Percentiles rank a stretch among this genome's conserved stretches.
These are phyloP conservation scores for Tachysurus vachellii DNA, from an alignment of 2,113 vertebrate species.

Conservation along the genomic window DNA sequence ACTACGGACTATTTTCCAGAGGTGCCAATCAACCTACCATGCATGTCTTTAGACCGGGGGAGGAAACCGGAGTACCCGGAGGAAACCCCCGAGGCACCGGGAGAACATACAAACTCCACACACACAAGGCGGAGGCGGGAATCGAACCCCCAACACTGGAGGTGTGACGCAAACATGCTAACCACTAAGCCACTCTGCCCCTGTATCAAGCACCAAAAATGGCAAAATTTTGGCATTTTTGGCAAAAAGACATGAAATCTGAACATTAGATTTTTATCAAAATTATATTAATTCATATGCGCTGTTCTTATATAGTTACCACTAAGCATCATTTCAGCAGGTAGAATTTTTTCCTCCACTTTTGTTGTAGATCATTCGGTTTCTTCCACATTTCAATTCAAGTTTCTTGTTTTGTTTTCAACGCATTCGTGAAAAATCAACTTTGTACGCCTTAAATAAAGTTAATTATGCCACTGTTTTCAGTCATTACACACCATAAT, in stretches of 20 bases:
- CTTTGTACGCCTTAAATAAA: slow-evolving; percentile 25
- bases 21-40: too few species aligned
- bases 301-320: neutral
- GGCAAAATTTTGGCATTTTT: neutral
- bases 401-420: neutral
- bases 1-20: too few species aligned
- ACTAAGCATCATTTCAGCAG: slow-evolving; percentile 18
- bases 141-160: too few species aligned
- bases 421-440: slow-evolving; percentile 18
- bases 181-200: too few species aligned
- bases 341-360: slow-evolving; percentile 1
- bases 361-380: neutral
- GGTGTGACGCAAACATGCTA: too few species aligned
- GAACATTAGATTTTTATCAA: neutral
- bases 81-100: too few species aligned
- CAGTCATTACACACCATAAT: slow-evolving; percentile 37
- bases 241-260: neutral
- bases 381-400: neutral
- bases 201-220: neutral
- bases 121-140: too few species aligned
- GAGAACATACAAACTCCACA: too few species aligned
- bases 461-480: slow-evolving; percentile 34
- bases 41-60: too few species aligned
- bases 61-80: too few species aligned
- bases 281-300: neutral